Percentiles rank a stretch among this genome's conserved stretches.
Evolutionary conservation across 2,113 vertebrate genomes (phyloP).

Genomic region (Eidolon helvum): DNA sequence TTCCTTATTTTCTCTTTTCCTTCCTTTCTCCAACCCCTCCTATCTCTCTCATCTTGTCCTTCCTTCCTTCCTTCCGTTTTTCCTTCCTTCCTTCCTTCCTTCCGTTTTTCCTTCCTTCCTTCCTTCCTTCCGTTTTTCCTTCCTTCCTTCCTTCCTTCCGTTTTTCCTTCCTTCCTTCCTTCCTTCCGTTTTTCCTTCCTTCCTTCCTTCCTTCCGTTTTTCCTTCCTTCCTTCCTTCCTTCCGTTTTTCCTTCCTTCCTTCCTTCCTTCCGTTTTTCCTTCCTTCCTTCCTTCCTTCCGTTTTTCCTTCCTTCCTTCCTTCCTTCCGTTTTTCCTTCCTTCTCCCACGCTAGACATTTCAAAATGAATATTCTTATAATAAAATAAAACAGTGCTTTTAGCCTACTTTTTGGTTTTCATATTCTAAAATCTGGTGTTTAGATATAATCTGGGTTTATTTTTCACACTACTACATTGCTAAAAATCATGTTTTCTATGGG

Average conservation of each 20-base stretch:
- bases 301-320: neutral
- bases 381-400: neutral
- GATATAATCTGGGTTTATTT: neutral
- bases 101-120: no score
- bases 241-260: accelerated
- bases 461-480: neutral
- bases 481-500: neutral
- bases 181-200: no score
- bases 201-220: neutral
- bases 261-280: no score
- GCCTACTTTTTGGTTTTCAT: neutral
- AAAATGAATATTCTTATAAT: neutral
- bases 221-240: neutral
- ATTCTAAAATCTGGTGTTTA: neutral
- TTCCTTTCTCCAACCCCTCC: no score
- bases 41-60: no score
- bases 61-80: accelerated
- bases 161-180: no score
- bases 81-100: no score
- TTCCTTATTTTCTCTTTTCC: no score
- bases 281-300: neutral
- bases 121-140: neutral
- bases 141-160: accelerated
- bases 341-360: neutral
- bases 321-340: neutral